Evolutionary conservation across 2,797 vertebrate species (phyloP), one percentile per base, ranked within the genome.

Genomic region (Valencia hispanica): DNA sequence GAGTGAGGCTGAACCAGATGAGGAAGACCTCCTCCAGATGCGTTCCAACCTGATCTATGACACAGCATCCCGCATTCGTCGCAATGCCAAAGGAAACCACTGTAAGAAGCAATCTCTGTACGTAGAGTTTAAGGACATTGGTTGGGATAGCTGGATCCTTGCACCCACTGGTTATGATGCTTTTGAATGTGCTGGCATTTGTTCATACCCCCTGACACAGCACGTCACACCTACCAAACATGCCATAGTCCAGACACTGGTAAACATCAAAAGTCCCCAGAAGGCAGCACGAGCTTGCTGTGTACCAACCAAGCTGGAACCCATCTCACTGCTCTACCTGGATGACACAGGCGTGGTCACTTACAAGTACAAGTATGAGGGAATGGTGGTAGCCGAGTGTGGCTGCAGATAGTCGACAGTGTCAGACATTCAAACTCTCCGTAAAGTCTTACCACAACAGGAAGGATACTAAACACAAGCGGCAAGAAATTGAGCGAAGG

Each of bases 141-240:
- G 98, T 22, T 99, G 98, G 98, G 97, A 99, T 86, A 98, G 96
- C 51, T 99, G 98, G 98, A 98, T 99, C 92, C 96, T 99, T 0
- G 98, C 98, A 0, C 98, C 98, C 0, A 87, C 95, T 0, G 96
- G 97, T 6, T 99, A 99, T 0, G 98, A 99, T 72, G 98, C 98
- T 5, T 99, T 96, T 0, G 97, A 99, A 86, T 99, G 98, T 77
- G 93, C 95, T 0, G 98, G 98, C 0, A 89, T 96, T 51, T 99
- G 98, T 8, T 95, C 95, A 51, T 99, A 97, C 78, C 98, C 98
- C 0, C 84, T 99, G 79, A 97, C 97, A 0, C 97, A 98, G 82
- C 97, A 99, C 0, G 97, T 99, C 83, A 98, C 98, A 0, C 98
- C 98, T 3, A 99, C 98, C 0, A 99, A 99, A 72, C 98, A 99